These are phyloP conservation scores for Tetrapedia diversipes DNA, from an alignment of 2,888 invertebrate species.

Conservation along the genomic window DNA sequence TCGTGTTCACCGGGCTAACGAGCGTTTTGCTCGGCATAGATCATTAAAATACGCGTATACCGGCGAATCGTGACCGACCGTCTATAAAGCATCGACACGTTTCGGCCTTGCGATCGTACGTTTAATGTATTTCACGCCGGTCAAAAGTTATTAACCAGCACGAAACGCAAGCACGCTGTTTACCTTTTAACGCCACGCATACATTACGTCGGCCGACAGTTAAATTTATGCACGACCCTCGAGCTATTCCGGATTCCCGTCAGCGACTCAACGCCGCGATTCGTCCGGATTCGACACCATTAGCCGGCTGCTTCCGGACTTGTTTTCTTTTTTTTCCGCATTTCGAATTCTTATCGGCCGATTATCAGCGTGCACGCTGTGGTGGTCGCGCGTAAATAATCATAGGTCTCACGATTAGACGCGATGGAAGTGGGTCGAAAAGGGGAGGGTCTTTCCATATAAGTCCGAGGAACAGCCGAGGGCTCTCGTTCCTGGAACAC, in stretches of 20 bases:
- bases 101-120: neutral
- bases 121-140: slow-evolving; percentile 13
- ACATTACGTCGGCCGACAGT: slow-evolving; percentile 25
- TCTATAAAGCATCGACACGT: slow-evolving; percentile 20
- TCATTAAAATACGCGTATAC: slow-evolving; percentile 15
- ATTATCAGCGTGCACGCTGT: slow-evolving; percentile 37
- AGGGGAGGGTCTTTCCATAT: slow-evolving; percentile 41
- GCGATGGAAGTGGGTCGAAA: slow-evolving; percentile 49
- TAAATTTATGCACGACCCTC: slow-evolving; percentile 24
- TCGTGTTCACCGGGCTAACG: slow-evolving; percentile 7
- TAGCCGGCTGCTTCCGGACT: neutral
- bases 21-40: slow-evolving; percentile 16
- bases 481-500: slow-evolving; percentile 5
- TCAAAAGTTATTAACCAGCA: slow-evolving; percentile 26
- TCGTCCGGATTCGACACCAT: slow-evolving; percentile 4
- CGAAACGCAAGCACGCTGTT: neutral
- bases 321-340: neutral
- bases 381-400: slow-evolving; percentile 40
- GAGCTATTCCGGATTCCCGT: slow-evolving; percentile 25
- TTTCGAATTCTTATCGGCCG: neutral
- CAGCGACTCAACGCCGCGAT: neutral
- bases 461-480: slow-evolving; percentile 27
- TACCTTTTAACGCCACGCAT: slow-evolving; percentile 23
- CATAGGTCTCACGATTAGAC: slow-evolving; percentile 59
- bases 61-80: neutral